A percentile compares a stretch with the other conserved stretches of the same genome.
These are phyloP conservation scores for Mesorhabditis sp. DNA, from an alignment of 2,888 invertebrate genomes.

Conservation along the genomic window DNA sequence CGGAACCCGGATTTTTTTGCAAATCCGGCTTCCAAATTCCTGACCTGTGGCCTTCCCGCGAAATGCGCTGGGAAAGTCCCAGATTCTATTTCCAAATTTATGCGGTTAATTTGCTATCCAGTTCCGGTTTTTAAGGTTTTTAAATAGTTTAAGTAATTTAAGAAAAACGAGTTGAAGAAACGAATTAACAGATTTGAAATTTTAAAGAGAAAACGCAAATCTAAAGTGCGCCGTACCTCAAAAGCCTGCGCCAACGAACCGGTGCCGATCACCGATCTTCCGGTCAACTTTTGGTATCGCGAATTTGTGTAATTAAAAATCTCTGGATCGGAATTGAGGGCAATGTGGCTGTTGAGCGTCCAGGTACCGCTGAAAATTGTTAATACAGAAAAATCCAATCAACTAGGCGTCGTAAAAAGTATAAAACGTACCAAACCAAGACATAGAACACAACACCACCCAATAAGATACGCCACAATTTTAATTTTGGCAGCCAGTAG, in stretches of 20 bases:
- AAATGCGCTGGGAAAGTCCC: too few relatives aligned
- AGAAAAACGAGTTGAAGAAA: too few relatives aligned
- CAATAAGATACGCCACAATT: background rate
- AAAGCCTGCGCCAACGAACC: background rate
- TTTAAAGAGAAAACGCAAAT: background rate
- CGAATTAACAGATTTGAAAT: too few relatives aligned
- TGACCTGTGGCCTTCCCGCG: background rate
- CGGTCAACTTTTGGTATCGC: background rate
- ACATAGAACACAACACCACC: background rate
- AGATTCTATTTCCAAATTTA: too few relatives aligned
- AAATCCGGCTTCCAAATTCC: background rate
- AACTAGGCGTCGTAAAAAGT: background rate
- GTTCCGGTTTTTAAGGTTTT: too few relatives aligned
- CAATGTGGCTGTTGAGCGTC: background rate
- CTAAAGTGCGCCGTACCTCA: background rate
- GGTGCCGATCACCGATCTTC: background rate
- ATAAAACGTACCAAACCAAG: background rate
- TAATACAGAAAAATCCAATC: background rate
- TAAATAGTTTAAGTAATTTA: too few relatives aligned
- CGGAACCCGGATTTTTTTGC: too few relatives aligned
- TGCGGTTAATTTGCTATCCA: too few relatives aligned
- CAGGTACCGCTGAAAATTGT: background rate
- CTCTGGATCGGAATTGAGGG: background rate
- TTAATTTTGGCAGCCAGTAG: background rate
- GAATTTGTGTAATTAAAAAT: slow-evolving; percentile 1